Conservation (phyloP, 2,888 invertebrate genomes). For the Drosophila nigricruria region DNA sequence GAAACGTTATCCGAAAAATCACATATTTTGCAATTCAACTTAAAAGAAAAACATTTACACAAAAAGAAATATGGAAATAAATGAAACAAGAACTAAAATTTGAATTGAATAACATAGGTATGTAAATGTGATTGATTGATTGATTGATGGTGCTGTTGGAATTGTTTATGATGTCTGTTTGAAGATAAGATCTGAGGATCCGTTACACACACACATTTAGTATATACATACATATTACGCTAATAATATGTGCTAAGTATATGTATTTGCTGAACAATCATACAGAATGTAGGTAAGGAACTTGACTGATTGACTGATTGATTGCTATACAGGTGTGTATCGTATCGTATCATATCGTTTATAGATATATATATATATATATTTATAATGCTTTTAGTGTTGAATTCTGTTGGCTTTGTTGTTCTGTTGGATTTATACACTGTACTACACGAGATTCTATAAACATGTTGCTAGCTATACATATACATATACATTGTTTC, state of each 20-base stretch:
- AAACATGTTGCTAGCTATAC: slow-evolving; percentile 84
- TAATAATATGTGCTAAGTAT: slow-evolving; percentile 34
- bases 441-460: slow-evolving; percentile 60
- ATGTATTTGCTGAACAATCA: slow-evolving; percentile 31
- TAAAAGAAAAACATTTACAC: background rate
- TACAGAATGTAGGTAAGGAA: slow-evolving; percentile 26
- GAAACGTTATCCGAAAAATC: slow-evolving; percentile 1
- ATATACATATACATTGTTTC: slow-evolving; percentile 67
- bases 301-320: slow-evolving; percentile 9
- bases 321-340: slow-evolving; percentile 1
- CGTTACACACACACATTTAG: slow-evolving; percentile 46
- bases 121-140: slow-evolving; percentile 49
- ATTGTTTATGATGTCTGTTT: slow-evolving; percentile 30
- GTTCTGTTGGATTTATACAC: slow-evolving; percentile 27
- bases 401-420: slow-evolving; percentile 32
- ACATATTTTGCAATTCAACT: background rate
- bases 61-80: slow-evolving; percentile 14
- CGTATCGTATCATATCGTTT: background rate
- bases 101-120: slow-evolving; percentile 26
- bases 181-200: slow-evolving; percentile 26
- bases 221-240: slow-evolving; percentile 28
- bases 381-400: slow-evolving; percentile 33
- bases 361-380: background rate
- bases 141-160: slow-evolving; percentile 46
- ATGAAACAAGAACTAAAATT: slow-evolving; percentile 1